A percentile compares a stretch with the other conserved stretches of the same genome.
Evolutionary conservation across 2,888 invertebrate genomes (phyloP).

Genomic region (Trissoscelio sp.): DNA sequence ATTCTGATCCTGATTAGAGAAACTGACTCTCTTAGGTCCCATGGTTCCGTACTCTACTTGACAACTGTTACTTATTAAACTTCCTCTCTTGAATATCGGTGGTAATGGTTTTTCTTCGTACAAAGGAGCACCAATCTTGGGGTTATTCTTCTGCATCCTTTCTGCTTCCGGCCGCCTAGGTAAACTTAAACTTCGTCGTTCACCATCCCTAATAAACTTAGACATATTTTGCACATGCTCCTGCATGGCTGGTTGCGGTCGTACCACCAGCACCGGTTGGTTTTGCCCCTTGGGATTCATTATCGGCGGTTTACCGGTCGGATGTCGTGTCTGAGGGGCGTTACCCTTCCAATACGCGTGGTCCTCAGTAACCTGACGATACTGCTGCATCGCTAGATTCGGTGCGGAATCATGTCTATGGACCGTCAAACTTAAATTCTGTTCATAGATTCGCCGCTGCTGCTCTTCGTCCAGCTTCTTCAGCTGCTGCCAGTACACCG

Average conservation of each 20-base stretch:
- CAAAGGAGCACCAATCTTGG: slow-evolving; percentile 65
- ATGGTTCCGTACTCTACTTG: slow-evolving; percentile 80
- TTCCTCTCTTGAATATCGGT: slow-evolving; percentile 85
- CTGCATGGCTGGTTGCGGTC: slow-evolving; percentile 78
- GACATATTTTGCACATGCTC: slow-evolving; percentile 79
- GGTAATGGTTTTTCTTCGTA: slow-evolving; percentile 72
- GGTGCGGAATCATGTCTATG: slow-evolving; percentile 72
- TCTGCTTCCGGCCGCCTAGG: slow-evolving; percentile 72
- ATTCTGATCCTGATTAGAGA: slow-evolving; percentile 80
- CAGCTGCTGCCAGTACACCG: slow-evolving; percentile 88
- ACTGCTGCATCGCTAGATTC: slow-evolving; percentile 70
- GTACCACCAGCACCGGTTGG: slow-evolving; percentile 79
- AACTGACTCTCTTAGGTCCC: slow-evolving; percentile 84
- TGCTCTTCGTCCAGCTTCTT: slow-evolving; percentile 87
- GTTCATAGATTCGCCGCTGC: slow-evolving; percentile 78
- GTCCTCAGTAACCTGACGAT: slow-evolving; percentile 63
- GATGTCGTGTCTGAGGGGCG: slow-evolving; percentile 61
- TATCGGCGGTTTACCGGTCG: slow-evolving; percentile 76
- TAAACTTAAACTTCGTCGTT: slow-evolving; percentile 83
- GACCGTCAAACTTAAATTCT: slow-evolving; percentile 54
- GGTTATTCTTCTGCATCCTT: slow-evolving; percentile 6
- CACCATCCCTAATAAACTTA: slow-evolving; percentile 80
- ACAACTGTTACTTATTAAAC: slow-evolving; percentile 81
- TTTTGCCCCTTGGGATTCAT: slow-evolving; percentile 78
- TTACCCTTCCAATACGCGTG: slow-evolving; percentile 74